Conservation (phyloP, 2,113 vertebrate genomes). For the Monarcha castaneiventris region DNA sequence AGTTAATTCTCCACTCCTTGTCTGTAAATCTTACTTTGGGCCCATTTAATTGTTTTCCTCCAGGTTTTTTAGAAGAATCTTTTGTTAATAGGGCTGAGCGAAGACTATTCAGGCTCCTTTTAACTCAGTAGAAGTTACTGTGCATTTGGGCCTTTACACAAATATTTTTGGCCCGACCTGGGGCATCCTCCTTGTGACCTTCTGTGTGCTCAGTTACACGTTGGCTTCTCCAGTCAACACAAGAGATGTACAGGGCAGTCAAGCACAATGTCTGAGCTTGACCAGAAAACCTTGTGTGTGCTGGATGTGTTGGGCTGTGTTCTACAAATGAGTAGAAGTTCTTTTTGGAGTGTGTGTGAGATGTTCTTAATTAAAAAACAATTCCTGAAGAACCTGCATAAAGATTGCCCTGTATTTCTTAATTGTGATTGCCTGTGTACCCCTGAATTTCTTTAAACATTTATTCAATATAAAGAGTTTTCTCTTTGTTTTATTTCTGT, state of each 20-base stretch:
- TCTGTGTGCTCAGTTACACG: accelerated
- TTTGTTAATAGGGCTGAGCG: neutral
- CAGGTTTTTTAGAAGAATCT: neutral
- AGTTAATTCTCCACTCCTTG: neutral
- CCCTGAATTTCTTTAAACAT: neutral
- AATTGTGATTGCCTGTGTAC: neutral
- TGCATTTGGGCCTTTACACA: neutral
- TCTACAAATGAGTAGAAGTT: neutral
- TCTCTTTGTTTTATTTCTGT: neutral
- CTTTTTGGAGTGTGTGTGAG: neutral
- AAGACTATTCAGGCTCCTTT: neutral
- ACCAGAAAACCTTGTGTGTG: neutral
- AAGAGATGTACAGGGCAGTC: neutral
- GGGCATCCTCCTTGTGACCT: neutral
- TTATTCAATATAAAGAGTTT: neutral
- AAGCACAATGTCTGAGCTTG: neutral
- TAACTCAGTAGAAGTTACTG: neutral
- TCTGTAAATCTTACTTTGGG: neutral
- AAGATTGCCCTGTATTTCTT: neutral
- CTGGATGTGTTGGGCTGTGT: neutral
- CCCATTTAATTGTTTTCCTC: neutral
- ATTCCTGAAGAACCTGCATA: neutral
- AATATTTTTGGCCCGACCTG: neutral
- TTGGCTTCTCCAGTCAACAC: neutral
- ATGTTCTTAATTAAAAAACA: neutral